Percentiles rank a stretch among this genome's conserved stretches.
phyloP scores from a whole-genome alignment of 2,113 vertebrate genomes.

The Pituophis catenifer region DNA sequence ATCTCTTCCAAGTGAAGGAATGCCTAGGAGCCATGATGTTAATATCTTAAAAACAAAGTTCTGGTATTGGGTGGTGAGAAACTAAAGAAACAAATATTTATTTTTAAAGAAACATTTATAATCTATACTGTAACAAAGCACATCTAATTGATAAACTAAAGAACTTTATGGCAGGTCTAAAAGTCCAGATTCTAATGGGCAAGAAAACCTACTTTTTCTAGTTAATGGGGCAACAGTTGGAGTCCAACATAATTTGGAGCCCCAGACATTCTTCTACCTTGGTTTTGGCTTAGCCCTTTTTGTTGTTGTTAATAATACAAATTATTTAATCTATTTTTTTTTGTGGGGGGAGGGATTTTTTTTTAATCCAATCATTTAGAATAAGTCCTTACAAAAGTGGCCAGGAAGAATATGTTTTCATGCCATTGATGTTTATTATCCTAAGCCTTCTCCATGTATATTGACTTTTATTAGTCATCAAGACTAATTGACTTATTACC shows the following conservation, averaged over 20 bases:
- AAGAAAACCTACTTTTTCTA: not conserved
- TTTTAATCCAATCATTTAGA: not conserved
- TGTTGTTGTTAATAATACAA: not conserved
- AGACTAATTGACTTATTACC: not conserved
- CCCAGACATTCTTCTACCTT: not conserved
- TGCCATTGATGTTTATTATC: not conserved
- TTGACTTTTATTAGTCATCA: not conserved
- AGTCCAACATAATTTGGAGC: not conserved
- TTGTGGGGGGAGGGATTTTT: not conserved
- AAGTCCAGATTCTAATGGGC: not conserved
- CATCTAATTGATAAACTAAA: not conserved
- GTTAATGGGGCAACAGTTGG: not conserved
- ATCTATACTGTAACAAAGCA: not conserved
- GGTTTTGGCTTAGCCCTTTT: not conserved
- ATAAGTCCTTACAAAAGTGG: not conserved
- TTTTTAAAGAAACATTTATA: not conserved
- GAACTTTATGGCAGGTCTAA: not conserved
- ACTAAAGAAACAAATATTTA: not conserved
- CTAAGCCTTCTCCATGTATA: not conserved
- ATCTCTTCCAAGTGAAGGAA: not conserved
- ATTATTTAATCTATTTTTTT: not conserved
- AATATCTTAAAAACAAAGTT: not conserved
- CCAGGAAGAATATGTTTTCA: not conserved
- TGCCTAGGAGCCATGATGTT: not conserved
- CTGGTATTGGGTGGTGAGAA: not conserved